Base-by-base conservation (phyloP, 2,797 vertebrate species). In the Morelia viridis region DNA sequence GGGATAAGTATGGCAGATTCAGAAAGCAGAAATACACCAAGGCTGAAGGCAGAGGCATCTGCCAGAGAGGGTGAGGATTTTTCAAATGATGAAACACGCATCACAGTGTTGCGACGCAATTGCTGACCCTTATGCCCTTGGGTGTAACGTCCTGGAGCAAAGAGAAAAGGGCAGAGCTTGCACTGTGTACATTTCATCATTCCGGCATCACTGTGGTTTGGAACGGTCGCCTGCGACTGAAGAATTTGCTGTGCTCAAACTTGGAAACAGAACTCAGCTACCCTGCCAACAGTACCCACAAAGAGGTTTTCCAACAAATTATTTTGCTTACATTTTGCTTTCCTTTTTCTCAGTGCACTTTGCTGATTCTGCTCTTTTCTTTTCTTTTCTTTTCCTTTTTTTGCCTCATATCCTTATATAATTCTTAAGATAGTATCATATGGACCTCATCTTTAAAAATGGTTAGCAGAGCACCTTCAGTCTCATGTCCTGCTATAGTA, bases 281-380 rank as follows among this genome's bases (percentile, higher is more conserved):
- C 0, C 83, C 28, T 60, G 15, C n/a, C 13, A 90, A 53, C 50
- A 91, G 22, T 31, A 26, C 41, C 24, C 11, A 5, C 9, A 12
- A 58, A 57, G 83, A 3, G 41, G 0, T 1, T 24, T 58, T 89
- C 0, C 2, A 91, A 92, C 88, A 9, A 3, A 64, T 92, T 92
- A n/a, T 84, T 31, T 71, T 76, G 62, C 22, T 65, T 88, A 46
- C 86, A 87, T 94, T 1, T 0, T 85, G 91, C 19, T 2, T 91
- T 2, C 15, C 89, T 93, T 90, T 31, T 93, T 57, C 65, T 85
- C 1, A 50, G 89, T 5, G 7, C 91, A 35, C 91, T 94, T 87
- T 10, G 0, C 22, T 57, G 85, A 26, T 62, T 6, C 50, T 50
- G n/a, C 92, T 90, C 88, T 0, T 41, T 41, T 41, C 35, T 41